Conservation (phyloP, 2,888 invertebrate species). For the Rhaphigaster nebulosa region DNA sequence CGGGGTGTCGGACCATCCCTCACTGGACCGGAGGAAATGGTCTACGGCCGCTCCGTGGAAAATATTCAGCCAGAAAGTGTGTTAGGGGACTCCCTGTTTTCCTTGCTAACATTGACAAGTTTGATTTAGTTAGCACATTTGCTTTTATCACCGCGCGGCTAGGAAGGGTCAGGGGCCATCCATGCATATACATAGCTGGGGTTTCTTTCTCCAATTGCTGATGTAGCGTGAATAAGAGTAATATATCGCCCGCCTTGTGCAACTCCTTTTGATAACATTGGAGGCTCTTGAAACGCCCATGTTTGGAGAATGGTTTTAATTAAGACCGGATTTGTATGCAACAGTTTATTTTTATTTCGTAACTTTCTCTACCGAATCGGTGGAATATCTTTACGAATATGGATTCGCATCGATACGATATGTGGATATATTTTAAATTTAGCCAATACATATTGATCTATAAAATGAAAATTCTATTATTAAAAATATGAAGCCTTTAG, state of each 20-base stretch:
- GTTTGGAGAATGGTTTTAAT: neutral
- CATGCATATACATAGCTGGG: constrained; percentile 5
- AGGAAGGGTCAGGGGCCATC: constrained; percentile 22
- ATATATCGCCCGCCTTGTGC: constrained; percentile 31
- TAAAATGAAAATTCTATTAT: no score
- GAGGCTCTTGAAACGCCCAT: neutral
- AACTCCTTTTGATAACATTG: neutral
- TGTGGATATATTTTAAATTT: no score
- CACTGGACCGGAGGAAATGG: constrained; percentile 39
- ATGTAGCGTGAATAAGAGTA: neutral
- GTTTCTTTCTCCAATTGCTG: constrained; percentile 12
- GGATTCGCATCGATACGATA: no score
- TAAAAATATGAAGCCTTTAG: no score
- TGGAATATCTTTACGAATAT: no score
- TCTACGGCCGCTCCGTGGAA: neutral
- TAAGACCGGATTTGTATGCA: neutral
- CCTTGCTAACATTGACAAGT: constrained; percentile 29
- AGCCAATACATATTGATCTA: no score
- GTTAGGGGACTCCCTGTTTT: constrained; percentile 22
- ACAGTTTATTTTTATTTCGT: neutral
- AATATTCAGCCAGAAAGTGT: constrained; percentile 40
- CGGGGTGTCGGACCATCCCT: constrained; percentile 25
- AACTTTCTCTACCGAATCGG: no score
- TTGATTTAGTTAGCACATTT: constrained; percentile 49
- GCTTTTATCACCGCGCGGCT: constrained; percentile 35